Conservation (phyloP, 2,797 vertebrate genomes). For the Brachyalestes nurse region DNA sequence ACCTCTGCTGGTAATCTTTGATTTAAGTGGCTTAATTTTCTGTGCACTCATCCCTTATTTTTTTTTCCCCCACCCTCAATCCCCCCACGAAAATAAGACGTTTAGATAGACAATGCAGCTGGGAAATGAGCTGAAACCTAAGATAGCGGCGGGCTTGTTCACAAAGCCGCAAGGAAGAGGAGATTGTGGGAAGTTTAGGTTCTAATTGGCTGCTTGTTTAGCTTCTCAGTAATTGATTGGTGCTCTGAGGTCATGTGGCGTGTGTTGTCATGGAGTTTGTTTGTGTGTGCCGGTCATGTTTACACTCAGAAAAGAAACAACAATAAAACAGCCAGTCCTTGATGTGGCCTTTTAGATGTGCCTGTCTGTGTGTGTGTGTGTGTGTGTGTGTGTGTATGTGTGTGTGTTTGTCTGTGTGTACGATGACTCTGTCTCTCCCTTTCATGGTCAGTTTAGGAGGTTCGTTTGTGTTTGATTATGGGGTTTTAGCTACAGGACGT, state of each 20-base stretch:
- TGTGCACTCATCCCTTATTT: neutral
- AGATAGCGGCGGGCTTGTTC: conserved; percentile 13
- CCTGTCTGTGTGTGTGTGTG: conserved; percentile 39
- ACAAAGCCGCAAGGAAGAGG: neutral
- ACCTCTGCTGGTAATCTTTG: neutral
- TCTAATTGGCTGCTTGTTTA: conserved; percentile 48
- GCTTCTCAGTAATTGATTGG: conserved; percentile 36
- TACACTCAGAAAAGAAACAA: conserved; percentile 69
- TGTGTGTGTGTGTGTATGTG: neutral
- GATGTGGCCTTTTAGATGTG: conserved; percentile 62
- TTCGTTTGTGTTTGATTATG: conserved; percentile 34
- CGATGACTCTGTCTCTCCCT: conserved; percentile 56
- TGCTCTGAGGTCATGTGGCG: conserved; percentile 40
- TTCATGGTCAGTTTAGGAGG: conserved; percentile 26
- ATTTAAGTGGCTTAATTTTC: neutral
- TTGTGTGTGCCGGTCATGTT: conserved; percentile 54
- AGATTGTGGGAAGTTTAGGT: conserved; percentile 26
- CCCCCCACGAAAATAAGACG: conserved; percentile 4
- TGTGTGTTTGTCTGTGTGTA: too few species aligned
- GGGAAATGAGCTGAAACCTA: neutral
- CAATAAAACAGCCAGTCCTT: conserved; percentile 60
- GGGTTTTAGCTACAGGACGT: conserved; percentile 1
- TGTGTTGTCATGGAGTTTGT: conserved; percentile 67
- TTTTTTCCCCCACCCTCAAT: neutral
- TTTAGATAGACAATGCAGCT: conserved; percentile 6